A percentile compares a stretch with the other conserved stretches of the same genome.
Conservation (phyloP, 2,797 vertebrate species). For the Catamblyrhynchus diadema region DNA sequence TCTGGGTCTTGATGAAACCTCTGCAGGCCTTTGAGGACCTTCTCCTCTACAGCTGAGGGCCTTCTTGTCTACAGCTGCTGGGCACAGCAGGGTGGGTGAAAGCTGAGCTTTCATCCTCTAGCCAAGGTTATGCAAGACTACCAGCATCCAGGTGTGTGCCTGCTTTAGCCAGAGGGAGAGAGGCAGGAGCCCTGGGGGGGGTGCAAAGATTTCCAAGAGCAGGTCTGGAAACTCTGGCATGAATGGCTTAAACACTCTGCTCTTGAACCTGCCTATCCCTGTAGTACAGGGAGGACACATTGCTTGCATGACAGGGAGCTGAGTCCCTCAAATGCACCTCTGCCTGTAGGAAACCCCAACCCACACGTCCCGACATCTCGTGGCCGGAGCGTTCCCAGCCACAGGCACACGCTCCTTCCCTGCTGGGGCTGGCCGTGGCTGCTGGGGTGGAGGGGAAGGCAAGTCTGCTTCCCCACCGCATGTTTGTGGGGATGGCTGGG, state of each 20-base stretch:
- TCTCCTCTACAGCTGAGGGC: too few species aligned
- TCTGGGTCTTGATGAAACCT: not conserved
- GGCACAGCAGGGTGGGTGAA: not conserved
- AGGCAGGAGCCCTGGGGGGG: not conserved
- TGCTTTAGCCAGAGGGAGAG: not conserved
- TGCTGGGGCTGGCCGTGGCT: fast-evolving
- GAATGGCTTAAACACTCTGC: not conserved
- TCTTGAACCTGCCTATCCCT: not conserved
- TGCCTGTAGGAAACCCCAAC: not conserved
- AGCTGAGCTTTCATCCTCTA: not conserved
- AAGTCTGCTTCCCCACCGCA: not conserved
- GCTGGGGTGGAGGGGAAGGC: not conserved
- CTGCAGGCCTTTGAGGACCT: not conserved
- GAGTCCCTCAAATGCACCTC: not conserved
- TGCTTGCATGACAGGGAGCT: not conserved
- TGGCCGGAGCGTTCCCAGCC: not conserved
- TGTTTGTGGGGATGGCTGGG: not conserved
- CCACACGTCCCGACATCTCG: fast-evolving
- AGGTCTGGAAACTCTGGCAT: conserved; percentile 7
- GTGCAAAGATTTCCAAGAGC: not conserved
- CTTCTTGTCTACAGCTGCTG: not conserved
- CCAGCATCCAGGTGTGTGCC: not conserved
- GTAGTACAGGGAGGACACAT: not conserved
- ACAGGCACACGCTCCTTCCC: not conserved
- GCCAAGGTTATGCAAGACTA: not conserved